These are phyloP conservation scores for Periophthalmus modestus DNA, from an alignment of 2,113 vertebrate genomes.

Conservation along the genomic window DNA sequence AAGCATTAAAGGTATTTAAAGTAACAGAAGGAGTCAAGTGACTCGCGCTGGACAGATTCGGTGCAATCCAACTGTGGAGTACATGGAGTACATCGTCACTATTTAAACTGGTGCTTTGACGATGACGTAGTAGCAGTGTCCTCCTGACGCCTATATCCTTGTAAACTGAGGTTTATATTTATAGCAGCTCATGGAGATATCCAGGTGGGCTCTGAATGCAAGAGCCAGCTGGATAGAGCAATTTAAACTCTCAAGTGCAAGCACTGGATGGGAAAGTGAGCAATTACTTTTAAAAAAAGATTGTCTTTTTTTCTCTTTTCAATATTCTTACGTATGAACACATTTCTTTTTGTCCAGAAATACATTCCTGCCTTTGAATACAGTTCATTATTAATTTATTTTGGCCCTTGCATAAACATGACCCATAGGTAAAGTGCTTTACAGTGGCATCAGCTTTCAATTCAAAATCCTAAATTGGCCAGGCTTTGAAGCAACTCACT, in stretches of 20 bases:
- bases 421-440: no score
- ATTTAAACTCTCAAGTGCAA: background rate
- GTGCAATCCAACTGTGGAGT: background rate
- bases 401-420: no score
- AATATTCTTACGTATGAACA: background rate
- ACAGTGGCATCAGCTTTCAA: no score
- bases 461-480: no score
- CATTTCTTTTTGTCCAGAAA: background rate
- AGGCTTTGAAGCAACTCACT: no score
- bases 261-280: background rate
- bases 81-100: background rate
- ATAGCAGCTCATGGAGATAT: background rate
- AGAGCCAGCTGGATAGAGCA: slow-evolving; percentile 2
- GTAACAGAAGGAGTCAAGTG: background rate
- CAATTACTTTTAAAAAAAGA: background rate
- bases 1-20: background rate
- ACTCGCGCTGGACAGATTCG: background rate
- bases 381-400: no score
- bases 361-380: background rate
- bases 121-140: background rate
- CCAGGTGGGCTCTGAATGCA: background rate
- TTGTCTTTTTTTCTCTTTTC: no score
- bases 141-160: background rate
- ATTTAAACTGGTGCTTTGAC: background rate
- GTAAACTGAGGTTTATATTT: slow-evolving; percentile 1